Evolutionary conservation across 2,113 vertebrate genomes (phyloP).

Genomic region (Pycnonotus jocosus): DNA sequence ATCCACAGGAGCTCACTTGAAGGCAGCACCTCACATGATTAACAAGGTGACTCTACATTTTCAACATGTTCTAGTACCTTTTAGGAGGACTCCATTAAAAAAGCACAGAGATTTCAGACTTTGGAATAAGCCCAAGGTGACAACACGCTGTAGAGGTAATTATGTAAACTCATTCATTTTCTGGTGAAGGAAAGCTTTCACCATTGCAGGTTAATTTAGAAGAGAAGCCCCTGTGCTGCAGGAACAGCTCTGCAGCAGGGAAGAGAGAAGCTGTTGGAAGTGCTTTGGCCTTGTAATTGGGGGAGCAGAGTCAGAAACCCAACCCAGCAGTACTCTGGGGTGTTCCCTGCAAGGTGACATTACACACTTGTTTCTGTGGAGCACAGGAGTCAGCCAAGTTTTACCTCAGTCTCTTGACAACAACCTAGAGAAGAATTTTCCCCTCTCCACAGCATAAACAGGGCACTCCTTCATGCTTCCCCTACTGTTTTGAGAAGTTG

Average conservation of each 20-base stretch:
- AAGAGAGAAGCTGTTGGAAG: background rate
- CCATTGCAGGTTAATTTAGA: background rate
- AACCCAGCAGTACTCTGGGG: background rate
- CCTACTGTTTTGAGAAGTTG: background rate
- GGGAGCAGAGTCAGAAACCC: background rate
- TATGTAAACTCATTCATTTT: background rate
- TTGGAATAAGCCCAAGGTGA: background rate
- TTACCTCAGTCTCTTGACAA: background rate
- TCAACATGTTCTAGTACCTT: background rate
- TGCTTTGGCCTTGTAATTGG: background rate
- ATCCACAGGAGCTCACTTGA: background rate
- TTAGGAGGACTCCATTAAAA: background rate
- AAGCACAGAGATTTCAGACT: background rate
- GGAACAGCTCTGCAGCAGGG: background rate
- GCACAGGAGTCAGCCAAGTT: fast-evolving
- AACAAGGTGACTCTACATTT: background rate
- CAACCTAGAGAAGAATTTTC: background rate
- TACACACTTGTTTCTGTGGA: background rate
- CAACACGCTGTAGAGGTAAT: background rate
- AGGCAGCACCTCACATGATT: background rate
- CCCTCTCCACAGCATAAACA: background rate
- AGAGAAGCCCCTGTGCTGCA: background rate
- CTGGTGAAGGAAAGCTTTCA: background rate
- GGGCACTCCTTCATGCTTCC: background rate
- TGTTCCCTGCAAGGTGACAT: background rate